phyloP scores from a whole-genome alignment of 2,888 invertebrate species.

The Pocota personata region DNA sequence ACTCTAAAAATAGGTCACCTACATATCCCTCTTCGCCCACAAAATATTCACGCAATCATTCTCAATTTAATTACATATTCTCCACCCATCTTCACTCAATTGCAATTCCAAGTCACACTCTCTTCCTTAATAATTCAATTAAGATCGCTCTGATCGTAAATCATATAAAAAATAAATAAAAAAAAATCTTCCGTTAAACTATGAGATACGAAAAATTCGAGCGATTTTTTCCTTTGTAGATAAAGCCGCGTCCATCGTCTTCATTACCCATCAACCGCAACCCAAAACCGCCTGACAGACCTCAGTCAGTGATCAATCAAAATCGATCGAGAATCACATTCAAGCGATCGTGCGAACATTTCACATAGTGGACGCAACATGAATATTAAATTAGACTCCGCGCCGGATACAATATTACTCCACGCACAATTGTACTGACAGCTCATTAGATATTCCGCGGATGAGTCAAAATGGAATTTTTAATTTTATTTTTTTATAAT shows the following conservation, averaged over 20 bases:
- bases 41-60: background rate
- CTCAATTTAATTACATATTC: conserved; percentile 5
- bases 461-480: background rate
- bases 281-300: conserved; percentile 5
- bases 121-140: conserved; percentile 53
- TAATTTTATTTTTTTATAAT: background rate
- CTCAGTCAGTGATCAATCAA: conserved; percentile 51
- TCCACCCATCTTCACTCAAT: conserved; percentile 16
- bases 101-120: conserved; percentile 45
- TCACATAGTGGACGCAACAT: conserved; percentile 54
- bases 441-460: background rate
- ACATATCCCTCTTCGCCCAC: background rate
- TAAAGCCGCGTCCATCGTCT: background rate
- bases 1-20: too few species aligned
- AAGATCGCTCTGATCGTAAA: conserved; percentile 17
- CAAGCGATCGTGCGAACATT: conserved; percentile 58
- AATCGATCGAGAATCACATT: conserved; percentile 27
- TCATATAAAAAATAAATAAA: background rate
- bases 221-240: conserved; percentile 41
- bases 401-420: background rate
- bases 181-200: background rate
- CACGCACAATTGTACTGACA: background rate
- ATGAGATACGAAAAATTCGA: conserved; percentile 34
- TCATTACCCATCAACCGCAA: background rate
- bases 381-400: conserved; percentile 37